Percentiles rank a stretch among this genome's conserved stretches.
Evolutionary conservation across 2,797 vertebrate species (phyloP).

Genomic region (Gymnodraco acuticeps): DNA sequence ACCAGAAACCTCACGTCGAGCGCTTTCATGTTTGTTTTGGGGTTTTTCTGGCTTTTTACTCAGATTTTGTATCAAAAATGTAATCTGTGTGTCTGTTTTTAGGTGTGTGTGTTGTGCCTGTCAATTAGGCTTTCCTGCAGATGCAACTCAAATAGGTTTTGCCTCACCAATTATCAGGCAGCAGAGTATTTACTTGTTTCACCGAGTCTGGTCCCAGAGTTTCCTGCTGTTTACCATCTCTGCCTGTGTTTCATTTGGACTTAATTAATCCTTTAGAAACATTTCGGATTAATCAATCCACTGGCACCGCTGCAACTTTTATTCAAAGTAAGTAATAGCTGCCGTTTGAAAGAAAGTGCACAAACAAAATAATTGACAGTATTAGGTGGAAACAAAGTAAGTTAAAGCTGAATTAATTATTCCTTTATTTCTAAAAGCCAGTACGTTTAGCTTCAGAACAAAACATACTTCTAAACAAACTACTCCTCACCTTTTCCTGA

Average conservation of each 20-base stretch:
- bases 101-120: background rate
- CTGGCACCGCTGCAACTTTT: background rate
- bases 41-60: constrained; percentile 18
- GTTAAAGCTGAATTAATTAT: constrained; percentile 6
- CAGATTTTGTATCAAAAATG: constrained; percentile 35
- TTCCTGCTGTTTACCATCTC: constrained; percentile 26
- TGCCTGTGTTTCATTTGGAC: constrained; percentile 31
- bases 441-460: background rate
- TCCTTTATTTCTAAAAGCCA: background rate
- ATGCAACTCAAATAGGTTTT: constrained; percentile 50
- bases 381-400: constrained; percentile 21
- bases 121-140: constrained; percentile 53
- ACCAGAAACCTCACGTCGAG: constrained; percentile 27
- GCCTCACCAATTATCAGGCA: constrained; percentile 47
- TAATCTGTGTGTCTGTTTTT: background rate
- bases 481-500: background rate
- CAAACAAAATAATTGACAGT: background rate
- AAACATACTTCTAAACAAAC: background rate
- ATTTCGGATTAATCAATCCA: constrained; percentile 9
- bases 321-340: background rate
- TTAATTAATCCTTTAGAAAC: constrained; percentile 38
- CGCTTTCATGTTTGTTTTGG: constrained; percentile 60
- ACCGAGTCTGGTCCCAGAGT: constrained; percentile 19
- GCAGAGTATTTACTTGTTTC: constrained; percentile 31
- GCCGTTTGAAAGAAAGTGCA: background rate